phyloP scores from a whole-genome alignment of 2,888 invertebrate species.

The Lacanobia oleracea region DNA sequence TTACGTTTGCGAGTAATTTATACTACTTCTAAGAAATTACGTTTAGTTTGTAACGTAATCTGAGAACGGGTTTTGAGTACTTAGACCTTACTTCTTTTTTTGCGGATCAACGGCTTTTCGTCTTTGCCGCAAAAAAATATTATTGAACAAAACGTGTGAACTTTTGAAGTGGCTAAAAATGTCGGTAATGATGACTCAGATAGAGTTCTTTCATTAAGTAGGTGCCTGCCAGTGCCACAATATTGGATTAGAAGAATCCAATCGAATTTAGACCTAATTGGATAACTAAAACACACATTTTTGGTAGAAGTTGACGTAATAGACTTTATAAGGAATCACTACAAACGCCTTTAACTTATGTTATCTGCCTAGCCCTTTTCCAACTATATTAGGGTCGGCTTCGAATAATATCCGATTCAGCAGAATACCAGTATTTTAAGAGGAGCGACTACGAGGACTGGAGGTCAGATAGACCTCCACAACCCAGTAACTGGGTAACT shows the following conservation, averaged over 20 bases:
- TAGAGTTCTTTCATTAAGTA: not conserved
- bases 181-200: not conserved
- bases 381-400: too few species aligned
- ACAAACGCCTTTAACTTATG: not conserved
- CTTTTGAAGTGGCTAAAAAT: slow-evolving; percentile 14
- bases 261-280: slow-evolving; percentile 1
- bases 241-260: not conserved
- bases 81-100: slow-evolving; percentile 18
- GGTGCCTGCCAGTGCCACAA: too few species aligned
- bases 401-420: too few species aligned
- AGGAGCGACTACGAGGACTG: too few species aligned
- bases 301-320: not conserved
- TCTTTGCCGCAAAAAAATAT: slow-evolving; percentile 17
- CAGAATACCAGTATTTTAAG: too few species aligned
- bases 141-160: not conserved
- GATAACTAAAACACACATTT: not conserved
- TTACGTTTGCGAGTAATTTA: slow-evolving; percentile 15
- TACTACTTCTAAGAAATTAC: slow-evolving; percentile 15
- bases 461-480: too few species aligned
- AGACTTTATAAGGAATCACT: not conserved
- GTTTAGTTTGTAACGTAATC: slow-evolving; percentile 21
- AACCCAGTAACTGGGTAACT: too few species aligned
- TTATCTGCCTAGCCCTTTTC: too few species aligned
- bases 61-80: slow-evolving; percentile 35
- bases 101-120: not conserved